These are phyloP conservation scores for Meganola albula DNA, from an alignment of 2,888 invertebrate species.

Conservation along the genomic window DNA sequence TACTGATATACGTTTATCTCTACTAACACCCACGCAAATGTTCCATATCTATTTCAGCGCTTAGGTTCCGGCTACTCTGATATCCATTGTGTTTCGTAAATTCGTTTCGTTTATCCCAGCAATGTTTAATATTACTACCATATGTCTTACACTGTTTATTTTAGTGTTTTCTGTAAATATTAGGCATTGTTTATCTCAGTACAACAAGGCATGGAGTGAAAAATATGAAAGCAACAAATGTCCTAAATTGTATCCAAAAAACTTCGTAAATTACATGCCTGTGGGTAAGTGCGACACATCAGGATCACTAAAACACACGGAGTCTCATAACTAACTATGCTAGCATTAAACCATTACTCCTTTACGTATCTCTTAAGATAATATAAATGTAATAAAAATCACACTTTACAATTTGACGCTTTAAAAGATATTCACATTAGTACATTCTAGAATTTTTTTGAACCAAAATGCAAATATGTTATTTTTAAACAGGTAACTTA, in stretches of 20 bases:
- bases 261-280: slow-evolving; percentile 76
- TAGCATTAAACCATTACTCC: too few relatives aligned
- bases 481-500: slow-evolving; percentile 58
- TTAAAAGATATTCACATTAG: too few relatives aligned
- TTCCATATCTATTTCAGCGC: slow-evolving; percentile 31
- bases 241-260: slow-evolving; percentile 73
- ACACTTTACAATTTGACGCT: too few relatives aligned
- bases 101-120: slow-evolving; percentile 1
- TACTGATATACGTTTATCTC: too few relatives aligned
- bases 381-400: too few relatives aligned
- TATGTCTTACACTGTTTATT: slow-evolving; percentile 35
- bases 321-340: too few relatives aligned
- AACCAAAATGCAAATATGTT: too few relatives aligned
- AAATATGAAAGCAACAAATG: slow-evolving; percentile 73
- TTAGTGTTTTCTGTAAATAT: slow-evolving; percentile 43
- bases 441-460: too few relatives aligned
- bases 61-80: slow-evolving; percentile 37
- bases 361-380: too few relatives aligned
- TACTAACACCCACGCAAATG: slow-evolving; percentile 44
- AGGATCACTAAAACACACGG: too few relatives aligned
- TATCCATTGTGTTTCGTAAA: slow-evolving; percentile 23
- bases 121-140: slow-evolving; percentile 29
- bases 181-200: slow-evolving; percentile 48
- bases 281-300: slow-evolving; percentile 77
- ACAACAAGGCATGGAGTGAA: slow-evolving; percentile 66